Conservation (phyloP, 2,888 invertebrate species). For the Thecophora atra region DNA sequence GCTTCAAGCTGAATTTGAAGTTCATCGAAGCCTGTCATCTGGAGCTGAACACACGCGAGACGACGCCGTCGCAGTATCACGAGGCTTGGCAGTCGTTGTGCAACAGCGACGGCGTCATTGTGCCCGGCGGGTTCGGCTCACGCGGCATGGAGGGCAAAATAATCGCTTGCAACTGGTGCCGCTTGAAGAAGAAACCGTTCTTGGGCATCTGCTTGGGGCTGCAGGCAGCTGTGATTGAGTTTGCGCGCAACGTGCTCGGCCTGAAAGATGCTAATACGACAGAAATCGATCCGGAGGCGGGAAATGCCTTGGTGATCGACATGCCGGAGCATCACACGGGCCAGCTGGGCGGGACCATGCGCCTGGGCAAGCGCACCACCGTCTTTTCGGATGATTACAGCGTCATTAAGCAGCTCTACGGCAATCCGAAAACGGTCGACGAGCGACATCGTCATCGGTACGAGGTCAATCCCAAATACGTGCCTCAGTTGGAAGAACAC, state of each 20-base stretch:
- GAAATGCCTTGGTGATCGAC: conserved; percentile 88
- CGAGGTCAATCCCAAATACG: conserved; percentile 93
- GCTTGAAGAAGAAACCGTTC: conserved; percentile 88
- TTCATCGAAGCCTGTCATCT: conserved; percentile 93
- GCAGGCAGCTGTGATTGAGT: conserved; percentile 97
- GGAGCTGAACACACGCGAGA: conserved; percentile 76
- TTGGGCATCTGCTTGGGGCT: conserved; percentile 97
- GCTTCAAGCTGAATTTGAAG: conserved; percentile 85
- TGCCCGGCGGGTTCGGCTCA: conserved; percentile 97
- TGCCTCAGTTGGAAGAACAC: conserved; percentile 77
- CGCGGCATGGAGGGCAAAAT: conserved; percentile 97
- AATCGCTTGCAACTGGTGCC: conserved; percentile 91
- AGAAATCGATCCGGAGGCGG: conserved; percentile 80
- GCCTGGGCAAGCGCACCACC: conserved; percentile 92
- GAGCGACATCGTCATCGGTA: conserved; percentile 97
- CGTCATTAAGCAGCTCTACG: conserved; percentile 78
- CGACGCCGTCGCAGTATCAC: conserved; percentile 85
- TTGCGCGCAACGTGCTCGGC: conserved; percentile 84
- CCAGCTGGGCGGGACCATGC: conserved; percentile 96
- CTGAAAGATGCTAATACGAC: conserved; percentile 84
- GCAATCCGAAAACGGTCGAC: conserved; percentile 80
- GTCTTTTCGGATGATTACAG: conserved; percentile 73
- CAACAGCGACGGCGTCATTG: conserved; percentile 88
- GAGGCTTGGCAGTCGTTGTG: conserved; percentile 94
- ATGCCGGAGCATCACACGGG: conserved; percentile 99